Evolutionary conservation across 1,140 invertebrate species (phyloP).

Genomic region (Megalonaias nervosa): DNA sequence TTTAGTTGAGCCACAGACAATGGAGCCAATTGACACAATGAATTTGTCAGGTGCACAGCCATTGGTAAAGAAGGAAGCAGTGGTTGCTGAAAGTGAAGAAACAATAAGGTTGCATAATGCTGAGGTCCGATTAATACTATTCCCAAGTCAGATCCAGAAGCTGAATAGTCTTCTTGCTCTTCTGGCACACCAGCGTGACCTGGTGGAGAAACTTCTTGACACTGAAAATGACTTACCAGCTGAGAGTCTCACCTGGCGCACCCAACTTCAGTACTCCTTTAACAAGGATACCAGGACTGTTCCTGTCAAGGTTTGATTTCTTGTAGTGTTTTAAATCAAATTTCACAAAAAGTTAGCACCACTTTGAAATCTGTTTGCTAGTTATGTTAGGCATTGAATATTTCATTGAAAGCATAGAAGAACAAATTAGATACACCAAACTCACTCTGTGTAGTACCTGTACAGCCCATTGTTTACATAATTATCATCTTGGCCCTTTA

Average conservation of each 20-base stretch:
- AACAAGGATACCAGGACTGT: constrained; percentile 51
- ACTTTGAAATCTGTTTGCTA: too few species aligned
- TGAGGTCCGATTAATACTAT: constrained; percentile 62
- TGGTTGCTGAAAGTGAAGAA: constrained; percentile 20
- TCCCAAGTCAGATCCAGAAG: constrained; percentile 68
- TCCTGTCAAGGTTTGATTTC: constrained; percentile 51
- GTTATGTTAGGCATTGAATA: too few species aligned
- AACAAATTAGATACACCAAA: too few species aligned
- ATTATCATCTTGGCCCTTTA: too few species aligned
- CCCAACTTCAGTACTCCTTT: constrained; percentile 61
- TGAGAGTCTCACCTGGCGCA: constrained; percentile 58
- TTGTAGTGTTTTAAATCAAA: too few species aligned
- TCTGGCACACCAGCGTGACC: constrained; percentile 61
- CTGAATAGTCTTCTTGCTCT: constrained; percentile 58
- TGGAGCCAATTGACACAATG: constrained; percentile 64
- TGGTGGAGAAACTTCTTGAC: constrained; percentile 54
- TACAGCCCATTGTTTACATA: too few species aligned
- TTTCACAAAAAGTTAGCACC: too few species aligned
- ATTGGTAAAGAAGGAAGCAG: constrained; percentile 40
- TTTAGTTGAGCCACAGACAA: constrained; percentile 46
- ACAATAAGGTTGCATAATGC: constrained; percentile 22
- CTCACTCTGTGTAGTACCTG: too few species aligned
- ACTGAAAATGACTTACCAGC: constrained; percentile 33
- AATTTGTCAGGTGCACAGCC: constrained; percentile 47
- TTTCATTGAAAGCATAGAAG: too few species aligned